A percentile compares a stretch with the other conserved stretches of the same genome.
These are phyloP conservation scores for Chrysopa pallens DNA, from an alignment of 1,140 invertebrate species.

Conservation along the genomic window DNA sequence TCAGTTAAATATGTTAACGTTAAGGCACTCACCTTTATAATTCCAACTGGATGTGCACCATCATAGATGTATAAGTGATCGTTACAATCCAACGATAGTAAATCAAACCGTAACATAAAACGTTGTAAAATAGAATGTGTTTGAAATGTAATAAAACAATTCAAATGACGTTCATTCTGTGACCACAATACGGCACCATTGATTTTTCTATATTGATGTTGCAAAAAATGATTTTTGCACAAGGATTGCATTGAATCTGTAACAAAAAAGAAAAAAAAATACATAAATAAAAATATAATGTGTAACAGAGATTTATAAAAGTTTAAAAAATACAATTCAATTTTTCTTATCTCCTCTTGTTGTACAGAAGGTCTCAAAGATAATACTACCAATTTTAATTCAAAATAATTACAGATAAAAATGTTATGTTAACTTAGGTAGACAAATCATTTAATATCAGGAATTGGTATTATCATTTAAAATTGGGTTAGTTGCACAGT, in stretches of 20 bases:
- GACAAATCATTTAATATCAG: too few relatives aligned
- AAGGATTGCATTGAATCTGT: constrained; percentile 72
- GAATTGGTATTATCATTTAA: too few relatives aligned
- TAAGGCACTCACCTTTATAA: constrained; percentile 50
- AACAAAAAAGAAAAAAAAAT: constrained; percentile 22
- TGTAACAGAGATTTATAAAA: not conserved
- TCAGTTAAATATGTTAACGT: too few relatives aligned
- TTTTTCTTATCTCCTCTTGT: not conserved
- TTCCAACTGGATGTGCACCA: constrained; percentile 71
- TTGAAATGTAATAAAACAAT: constrained; percentile 83
- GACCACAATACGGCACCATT: constrained; percentile 78
- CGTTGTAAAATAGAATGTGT: constrained; percentile 82
- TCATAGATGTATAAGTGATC: constrained; percentile 86
- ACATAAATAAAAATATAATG: not conserved
- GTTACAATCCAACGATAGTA: constrained; percentile 73
- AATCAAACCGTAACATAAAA: constrained; percentile 78
- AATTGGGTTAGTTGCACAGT: too few relatives aligned
- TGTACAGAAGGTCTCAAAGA: not conserved
- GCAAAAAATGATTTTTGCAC: constrained; percentile 73
- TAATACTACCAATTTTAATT: too few relatives aligned
- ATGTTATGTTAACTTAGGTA: too few relatives aligned
- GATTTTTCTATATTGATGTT: constrained; percentile 71
- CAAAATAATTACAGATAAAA: too few relatives aligned
- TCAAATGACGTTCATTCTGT: constrained; percentile 71
- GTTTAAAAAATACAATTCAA: too few relatives aligned